phyloP scores from a whole-genome alignment of 2,113 vertebrate genomes.

The Neogale vison region DNA sequence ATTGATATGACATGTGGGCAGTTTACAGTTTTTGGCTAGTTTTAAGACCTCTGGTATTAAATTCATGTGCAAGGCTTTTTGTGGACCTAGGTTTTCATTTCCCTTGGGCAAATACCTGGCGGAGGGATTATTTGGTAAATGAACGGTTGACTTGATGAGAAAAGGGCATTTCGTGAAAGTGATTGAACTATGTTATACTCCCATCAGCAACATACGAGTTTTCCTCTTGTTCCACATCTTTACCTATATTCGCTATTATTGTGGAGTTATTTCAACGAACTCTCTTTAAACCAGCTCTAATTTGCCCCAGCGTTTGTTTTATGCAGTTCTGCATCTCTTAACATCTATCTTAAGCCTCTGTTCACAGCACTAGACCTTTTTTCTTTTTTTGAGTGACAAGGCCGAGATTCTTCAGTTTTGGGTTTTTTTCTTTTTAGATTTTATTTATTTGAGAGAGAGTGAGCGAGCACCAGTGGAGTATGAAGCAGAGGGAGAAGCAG shows the following conservation, averaged over 20 bases:
- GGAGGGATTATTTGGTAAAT: not conserved
- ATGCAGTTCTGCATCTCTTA: not conserved
- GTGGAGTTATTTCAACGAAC: not conserved
- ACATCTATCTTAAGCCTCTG: not conserved
- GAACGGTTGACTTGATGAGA: not conserved
- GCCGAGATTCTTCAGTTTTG: not conserved
- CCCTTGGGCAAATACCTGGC: not conserved
- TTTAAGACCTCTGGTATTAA: not conserved
- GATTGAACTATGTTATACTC: not conserved
- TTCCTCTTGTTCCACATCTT: not conserved
- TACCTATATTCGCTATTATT: not conserved
- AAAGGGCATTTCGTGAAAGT: not conserved
- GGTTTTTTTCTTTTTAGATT: not conserved
- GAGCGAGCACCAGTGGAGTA: too few relatives aligned
- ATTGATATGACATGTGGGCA: not conserved
- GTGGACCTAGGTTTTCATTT: conserved; percentile 1
- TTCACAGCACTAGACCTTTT: not conserved
- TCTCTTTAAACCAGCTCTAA: not conserved
- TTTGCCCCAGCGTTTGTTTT: not conserved
- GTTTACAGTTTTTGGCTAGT: not conserved
- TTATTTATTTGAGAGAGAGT: too few relatives aligned
- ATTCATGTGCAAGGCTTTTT: not conserved
- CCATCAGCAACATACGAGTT: not conserved
- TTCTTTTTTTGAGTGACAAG: not conserved
- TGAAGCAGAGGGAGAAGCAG: too few relatives aligned